phyloP scores from a whole-genome alignment of 2,888 invertebrate species.

The Cerastis rubricosa region DNA sequence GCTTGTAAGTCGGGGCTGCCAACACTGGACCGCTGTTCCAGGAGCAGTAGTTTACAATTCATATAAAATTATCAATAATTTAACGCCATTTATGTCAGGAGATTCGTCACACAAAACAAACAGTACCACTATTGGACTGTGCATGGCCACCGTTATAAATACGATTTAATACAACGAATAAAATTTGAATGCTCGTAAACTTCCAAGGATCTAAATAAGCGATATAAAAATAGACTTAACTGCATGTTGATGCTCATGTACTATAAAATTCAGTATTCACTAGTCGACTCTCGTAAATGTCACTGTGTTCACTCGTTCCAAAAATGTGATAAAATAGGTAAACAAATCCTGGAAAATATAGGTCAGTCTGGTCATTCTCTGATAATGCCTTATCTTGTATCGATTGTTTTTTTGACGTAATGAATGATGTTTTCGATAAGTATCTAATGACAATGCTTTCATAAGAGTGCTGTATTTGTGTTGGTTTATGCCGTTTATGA shows the following conservation, averaged over 20 bases:
- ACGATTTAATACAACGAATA: conserved; percentile 53
- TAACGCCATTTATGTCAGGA: not conserved
- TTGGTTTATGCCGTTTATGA: conserved; percentile 77
- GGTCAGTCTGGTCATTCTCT: conserved; percentile 59
- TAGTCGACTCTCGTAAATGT: conserved; percentile 35
- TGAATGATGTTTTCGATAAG: conserved; percentile 65
- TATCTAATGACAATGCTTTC: conserved; percentile 67
- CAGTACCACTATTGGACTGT: not conserved
- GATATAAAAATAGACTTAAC: conserved; percentile 59
- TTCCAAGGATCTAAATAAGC: conserved; percentile 52
- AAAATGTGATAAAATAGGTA: conserved; percentile 56
- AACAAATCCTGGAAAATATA: conserved; percentile 52
- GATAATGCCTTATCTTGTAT: conserved; percentile 56
- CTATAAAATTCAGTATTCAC: conserved; percentile 6
- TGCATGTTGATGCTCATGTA: conserved; percentile 38
- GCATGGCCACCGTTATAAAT: conserved; percentile 25
- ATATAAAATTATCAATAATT: too few species aligned
- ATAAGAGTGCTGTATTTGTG: conserved; percentile 61
- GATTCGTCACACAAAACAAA: conserved; percentile 2
- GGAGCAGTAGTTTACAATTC: not conserved
- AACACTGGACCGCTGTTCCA: too few species aligned
- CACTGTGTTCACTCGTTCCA: conserved; percentile 31
- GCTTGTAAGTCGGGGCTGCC: too few species aligned
- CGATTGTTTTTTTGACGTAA: conserved; percentile 54
- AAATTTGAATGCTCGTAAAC: conserved; percentile 58